Percentiles rank a stretch among this genome's conserved stretches.
Evolutionary conservation across 2,113 vertebrate genomes (phyloP).

Genomic region (Rhadina sibilatrix): DNA sequence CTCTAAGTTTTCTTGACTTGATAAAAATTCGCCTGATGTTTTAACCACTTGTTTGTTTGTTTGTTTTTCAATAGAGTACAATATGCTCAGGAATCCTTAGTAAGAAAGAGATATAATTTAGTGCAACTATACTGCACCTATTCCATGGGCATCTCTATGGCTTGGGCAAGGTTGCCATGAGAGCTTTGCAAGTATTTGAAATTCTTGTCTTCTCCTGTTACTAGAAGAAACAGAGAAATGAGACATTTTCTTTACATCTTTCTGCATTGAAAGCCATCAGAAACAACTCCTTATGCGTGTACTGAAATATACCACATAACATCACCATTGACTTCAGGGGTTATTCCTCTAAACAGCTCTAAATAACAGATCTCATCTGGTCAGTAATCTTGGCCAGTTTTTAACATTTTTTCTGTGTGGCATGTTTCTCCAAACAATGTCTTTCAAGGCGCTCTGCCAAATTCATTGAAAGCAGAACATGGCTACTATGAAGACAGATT

Average conservation of each 20-base stretch:
- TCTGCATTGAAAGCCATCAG: neutral
- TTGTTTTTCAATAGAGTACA: neutral
- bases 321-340: neutral
- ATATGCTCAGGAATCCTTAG: neutral
- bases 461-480: neutral
- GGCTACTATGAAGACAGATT: neutral
- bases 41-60: neutral
- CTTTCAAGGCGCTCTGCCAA: neutral
- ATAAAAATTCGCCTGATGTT: neutral
- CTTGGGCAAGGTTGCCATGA: neutral
- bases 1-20: neutral
- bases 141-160: neutral
- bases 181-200: neutral
- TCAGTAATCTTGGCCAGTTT: neutral
- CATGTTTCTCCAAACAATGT: neutral
- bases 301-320: neutral
- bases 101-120: neutral
- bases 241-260: neutral
- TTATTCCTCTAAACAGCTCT: neutral
- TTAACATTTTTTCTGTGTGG: neutral
- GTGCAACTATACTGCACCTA: neutral
- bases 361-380: neutral
- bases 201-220: neutral
- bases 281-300: rapidly evolving
- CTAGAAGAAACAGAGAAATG: neutral